A percentile compares a stretch with the other conserved stretches of the same genome.
Evolutionary conservation across 2,113 vertebrate genomes (phyloP).

Genomic region (Upupa epops): DNA sequence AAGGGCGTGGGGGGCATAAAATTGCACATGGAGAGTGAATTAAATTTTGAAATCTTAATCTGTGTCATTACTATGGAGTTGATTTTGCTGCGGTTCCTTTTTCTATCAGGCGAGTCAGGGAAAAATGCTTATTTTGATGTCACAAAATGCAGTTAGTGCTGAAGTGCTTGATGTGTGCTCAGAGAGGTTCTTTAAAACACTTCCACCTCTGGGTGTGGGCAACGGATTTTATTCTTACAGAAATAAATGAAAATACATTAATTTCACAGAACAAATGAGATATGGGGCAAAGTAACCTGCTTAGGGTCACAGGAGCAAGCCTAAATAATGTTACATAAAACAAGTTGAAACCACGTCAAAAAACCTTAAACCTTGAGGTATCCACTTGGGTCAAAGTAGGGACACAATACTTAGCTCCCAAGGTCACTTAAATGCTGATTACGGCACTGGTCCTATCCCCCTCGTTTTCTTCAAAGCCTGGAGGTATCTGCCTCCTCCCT

Average conservation of each 20-base stretch:
- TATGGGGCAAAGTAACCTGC: neutral
- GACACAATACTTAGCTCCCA: neutral
- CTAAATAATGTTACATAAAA: neutral
- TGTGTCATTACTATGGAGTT: neutral
- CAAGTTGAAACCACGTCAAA: neutral
- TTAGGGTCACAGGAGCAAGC: neutral
- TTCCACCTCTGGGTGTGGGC: neutral
- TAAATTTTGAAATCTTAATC: slow-evolving; percentile 17
- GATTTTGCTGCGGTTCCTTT: neutral
- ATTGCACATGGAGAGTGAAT: neutral
- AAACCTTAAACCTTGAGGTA: neutral
- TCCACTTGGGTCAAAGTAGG: neutral
- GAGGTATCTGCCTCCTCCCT: neutral
- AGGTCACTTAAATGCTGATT: neutral
- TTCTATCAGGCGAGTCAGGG: neutral
- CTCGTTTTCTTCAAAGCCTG: neutral
- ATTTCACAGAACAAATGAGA: neutral
- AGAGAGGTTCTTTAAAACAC: neutral
- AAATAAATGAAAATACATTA: neutral
- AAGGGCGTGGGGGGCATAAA: neutral
- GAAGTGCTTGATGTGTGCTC: neutral
- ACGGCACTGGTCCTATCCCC: neutral
- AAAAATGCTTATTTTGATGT: neutral
- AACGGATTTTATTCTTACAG: neutral
- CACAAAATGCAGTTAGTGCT: neutral